phyloP scores from a whole-genome alignment of 2,888 invertebrate species.

The Watsonalla cultraria region DNA sequence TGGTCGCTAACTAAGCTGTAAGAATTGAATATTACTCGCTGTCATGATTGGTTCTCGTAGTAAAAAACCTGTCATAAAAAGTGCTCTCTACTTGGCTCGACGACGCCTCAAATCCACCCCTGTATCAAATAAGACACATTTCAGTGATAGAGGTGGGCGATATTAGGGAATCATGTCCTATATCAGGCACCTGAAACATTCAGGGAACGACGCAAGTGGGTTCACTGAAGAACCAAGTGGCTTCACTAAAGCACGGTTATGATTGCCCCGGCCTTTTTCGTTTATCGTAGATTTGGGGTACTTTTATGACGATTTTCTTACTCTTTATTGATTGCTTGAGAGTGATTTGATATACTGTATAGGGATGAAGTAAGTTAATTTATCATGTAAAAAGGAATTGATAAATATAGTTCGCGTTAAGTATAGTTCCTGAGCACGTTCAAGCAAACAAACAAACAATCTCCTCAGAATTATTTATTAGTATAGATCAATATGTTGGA shows the following conservation, averaged over 20 bases:
- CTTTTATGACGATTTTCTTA: slow-evolving; percentile 6
- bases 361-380: too few relatives aligned
- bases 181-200: slow-evolving; percentile 45
- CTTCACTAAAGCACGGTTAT: slow-evolving; percentile 46
- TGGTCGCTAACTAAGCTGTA: too few relatives aligned
- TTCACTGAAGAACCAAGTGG: slow-evolving; percentile 9
- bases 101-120: slow-evolving; percentile 25
- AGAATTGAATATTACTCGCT: too few relatives aligned
- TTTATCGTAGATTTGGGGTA: slow-evolving; percentile 9
- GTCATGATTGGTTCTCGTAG: too few relatives aligned
- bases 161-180: slow-evolving; percentile 23
- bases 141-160: slow-evolving; percentile 36
- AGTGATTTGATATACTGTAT: background rate
- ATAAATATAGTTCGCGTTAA: too few relatives aligned
- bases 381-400: too few relatives aligned
- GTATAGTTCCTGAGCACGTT: too few relatives aligned
- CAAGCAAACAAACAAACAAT: too few relatives aligned
- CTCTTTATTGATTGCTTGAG: background rate
- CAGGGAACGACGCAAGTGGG: slow-evolving; percentile 38
- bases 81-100: too few relatives aligned
- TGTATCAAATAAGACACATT: slow-evolving; percentile 40
- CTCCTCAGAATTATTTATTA: too few relatives aligned
- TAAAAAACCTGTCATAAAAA: too few relatives aligned
- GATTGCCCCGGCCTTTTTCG: slow-evolving; percentile 34
- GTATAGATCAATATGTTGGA: too few relatives aligned